A percentile compares a stretch with the other conserved stretches of the same genome.
phyloP scores from a whole-genome alignment of 2,888 invertebrate species.

The Tricholauxania praeusta region DNA sequence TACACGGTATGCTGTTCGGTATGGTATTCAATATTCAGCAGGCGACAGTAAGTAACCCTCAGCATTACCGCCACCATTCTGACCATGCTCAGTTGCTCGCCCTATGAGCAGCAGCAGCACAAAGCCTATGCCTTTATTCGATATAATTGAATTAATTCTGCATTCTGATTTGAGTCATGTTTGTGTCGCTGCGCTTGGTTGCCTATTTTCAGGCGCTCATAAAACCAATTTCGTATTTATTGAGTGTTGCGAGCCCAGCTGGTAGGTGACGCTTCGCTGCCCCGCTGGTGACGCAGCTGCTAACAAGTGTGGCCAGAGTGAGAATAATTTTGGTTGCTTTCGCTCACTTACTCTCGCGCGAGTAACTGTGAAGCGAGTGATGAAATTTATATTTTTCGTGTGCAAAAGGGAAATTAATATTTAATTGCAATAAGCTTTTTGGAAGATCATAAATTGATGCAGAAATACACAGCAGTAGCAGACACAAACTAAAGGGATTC shows the following conservation, averaged over 20 bases:
- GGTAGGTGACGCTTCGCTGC: too few relatives aligned
- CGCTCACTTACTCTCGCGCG: neutral
- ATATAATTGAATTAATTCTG: slow-evolving; percentile 32
- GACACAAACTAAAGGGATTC: too few relatives aligned
- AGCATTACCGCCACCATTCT: too few relatives aligned
- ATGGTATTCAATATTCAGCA: too few relatives aligned
- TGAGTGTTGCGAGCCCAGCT: too few relatives aligned
- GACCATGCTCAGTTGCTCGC: too few relatives aligned
- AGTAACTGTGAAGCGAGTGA: neutral
- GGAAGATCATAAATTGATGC: slow-evolving; percentile 15
- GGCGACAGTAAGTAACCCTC: too few relatives aligned
- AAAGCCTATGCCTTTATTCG: neutral
- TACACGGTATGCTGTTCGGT: too few relatives aligned
- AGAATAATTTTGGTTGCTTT: too few relatives aligned
- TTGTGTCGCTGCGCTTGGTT: slow-evolving; percentile 3
- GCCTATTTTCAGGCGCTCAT: neutral
- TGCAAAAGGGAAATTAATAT: slow-evolving; percentile 18
- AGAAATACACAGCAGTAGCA: neutral
- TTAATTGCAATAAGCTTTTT: slow-evolving; percentile 18
- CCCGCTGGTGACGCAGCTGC: neutral
- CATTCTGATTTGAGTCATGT: slow-evolving; percentile 18
- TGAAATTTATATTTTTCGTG: neutral
- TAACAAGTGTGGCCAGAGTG: neutral
- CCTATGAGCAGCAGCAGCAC: too few relatives aligned
- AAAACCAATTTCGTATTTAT: too few relatives aligned